Evolutionary conservation across 2,888 invertebrate species (phyloP).

Genomic region (Scotopteryx bipunctaria): DNA sequence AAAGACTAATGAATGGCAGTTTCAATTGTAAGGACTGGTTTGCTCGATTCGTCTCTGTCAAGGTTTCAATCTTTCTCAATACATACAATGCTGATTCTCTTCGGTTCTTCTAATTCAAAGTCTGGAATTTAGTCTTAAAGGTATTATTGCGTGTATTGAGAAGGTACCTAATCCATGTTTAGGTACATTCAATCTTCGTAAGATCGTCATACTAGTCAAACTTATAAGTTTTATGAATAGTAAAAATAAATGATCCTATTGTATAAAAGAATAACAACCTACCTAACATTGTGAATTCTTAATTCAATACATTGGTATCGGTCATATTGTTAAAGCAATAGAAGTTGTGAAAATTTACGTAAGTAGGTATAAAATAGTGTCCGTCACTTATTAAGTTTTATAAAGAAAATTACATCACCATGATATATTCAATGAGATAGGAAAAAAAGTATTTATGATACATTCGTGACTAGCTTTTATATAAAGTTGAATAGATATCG

Average conservation of each 20-base stretch:
- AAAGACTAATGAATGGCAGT: conserved; percentile 16
- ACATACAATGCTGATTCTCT: no score
- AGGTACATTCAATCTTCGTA: no score
- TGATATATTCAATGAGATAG: neutral
- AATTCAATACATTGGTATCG: no score
- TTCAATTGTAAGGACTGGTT: conserved; percentile 17
- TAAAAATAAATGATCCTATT: no score
- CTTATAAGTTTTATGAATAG: no score
- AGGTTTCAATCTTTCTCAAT: conserved; percentile 3
- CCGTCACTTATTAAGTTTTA: conserved; percentile 14
- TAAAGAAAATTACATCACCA: conserved; percentile 17
- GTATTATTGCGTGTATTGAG: no score
- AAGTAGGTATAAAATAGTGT: conserved; percentile 6
- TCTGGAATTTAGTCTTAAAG: no score
- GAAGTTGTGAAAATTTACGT: conserved; percentile 4
- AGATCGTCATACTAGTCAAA: no score
- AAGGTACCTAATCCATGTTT: no score
- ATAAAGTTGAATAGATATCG: neutral
- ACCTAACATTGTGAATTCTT: no score
- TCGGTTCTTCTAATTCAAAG: no score
- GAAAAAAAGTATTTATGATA: conserved; percentile 7
- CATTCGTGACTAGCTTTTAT: conserved; percentile 2
- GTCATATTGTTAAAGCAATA: conserved; percentile 7
- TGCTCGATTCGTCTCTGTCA: conserved; percentile 12
- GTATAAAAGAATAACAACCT: no score